A percentile compares a stretch with the other conserved stretches of the same genome.
Conservation (phyloP, 2,888 invertebrate genomes). For the Pocota personata region DNA sequence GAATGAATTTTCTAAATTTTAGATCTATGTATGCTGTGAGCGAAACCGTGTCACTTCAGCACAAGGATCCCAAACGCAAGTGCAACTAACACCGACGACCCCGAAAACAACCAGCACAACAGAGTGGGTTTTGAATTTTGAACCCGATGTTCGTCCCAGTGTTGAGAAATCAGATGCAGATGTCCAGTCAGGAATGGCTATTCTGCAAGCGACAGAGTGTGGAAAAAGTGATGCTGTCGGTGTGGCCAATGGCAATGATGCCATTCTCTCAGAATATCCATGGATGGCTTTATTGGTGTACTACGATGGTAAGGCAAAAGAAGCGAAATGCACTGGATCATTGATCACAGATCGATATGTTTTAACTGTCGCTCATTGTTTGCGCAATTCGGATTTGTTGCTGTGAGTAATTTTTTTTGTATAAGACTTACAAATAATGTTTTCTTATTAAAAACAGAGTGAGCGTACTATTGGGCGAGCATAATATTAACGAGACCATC, state of each 20-base stretch:
- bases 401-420: slow-evolving; percentile 47
- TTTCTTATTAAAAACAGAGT: slow-evolving; percentile 76
- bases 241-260: slow-evolving; percentile 86
- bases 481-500: slow-evolving; percentile 77
- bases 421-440: background rate
- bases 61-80: background rate
- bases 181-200: slow-evolving; percentile 34
- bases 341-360: slow-evolving; percentile 74
- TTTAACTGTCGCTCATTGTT: slow-evolving; percentile 76
- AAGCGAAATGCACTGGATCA: slow-evolving; percentile 75
- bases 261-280: slow-evolving; percentile 86
- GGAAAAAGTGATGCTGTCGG: slow-evolving; percentile 84
- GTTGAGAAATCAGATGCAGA: background rate
- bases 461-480: slow-evolving; percentile 82
- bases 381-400: slow-evolving; percentile 17
- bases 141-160: background rate
- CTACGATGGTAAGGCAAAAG: slow-evolving; percentile 7
- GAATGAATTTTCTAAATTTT: background rate
- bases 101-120: background rate
- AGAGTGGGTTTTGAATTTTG: background rate
- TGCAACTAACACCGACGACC: background rate
- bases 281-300: slow-evolving; percentile 90
- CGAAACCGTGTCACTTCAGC: background rate
- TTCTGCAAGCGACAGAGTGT: slow-evolving; percentile 80
- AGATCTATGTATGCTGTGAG: slow-evolving; percentile 61